These are phyloP conservation scores for Opisthocomus hoazin DNA, from an alignment of 2,113 vertebrate genomes.

Conservation along the genomic window DNA sequence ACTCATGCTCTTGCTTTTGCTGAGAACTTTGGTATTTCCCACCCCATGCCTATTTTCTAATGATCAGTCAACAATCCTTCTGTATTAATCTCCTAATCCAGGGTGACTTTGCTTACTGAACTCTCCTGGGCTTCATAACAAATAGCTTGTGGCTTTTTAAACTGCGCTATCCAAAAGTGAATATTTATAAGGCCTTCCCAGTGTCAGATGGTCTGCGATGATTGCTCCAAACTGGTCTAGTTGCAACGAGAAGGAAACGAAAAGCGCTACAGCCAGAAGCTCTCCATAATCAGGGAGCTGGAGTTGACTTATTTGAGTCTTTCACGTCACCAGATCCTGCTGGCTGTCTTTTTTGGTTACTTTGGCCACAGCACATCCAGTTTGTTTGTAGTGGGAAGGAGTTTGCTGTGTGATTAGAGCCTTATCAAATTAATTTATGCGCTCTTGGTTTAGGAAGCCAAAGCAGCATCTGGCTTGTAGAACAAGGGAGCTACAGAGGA, in stretches of 20 bases:
- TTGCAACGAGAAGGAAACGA: not conserved
- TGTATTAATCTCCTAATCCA: not conserved
- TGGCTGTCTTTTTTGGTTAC: not conserved
- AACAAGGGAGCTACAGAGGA: not conserved
- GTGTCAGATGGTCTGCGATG: not conserved
- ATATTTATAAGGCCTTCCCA: not conserved
- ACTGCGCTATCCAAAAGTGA: not conserved
- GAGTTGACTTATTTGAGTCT: not conserved
- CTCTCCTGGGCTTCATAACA: not conserved
- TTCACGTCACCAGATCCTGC: not conserved
- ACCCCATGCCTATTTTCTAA: accelerated
- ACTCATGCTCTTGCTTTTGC: not conserved
- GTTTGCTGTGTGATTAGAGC: not conserved
- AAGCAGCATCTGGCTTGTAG: not conserved
- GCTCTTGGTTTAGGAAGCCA: not conserved
- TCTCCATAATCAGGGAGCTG: not conserved
- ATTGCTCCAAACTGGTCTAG: not conserved
- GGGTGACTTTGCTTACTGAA: not conserved
- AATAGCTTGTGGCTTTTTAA: not conserved
- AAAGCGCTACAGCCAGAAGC: not conserved
- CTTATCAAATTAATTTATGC: not conserved
- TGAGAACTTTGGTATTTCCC: not conserved
- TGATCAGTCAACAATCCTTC: not conserved
- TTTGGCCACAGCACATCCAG: not conserved
- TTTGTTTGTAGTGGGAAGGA: not conserved